A percentile compares a stretch with the other conserved stretches of the same genome.
Conservation (phyloP, 2,888 invertebrate species). For the Polietes domitor region DNA sequence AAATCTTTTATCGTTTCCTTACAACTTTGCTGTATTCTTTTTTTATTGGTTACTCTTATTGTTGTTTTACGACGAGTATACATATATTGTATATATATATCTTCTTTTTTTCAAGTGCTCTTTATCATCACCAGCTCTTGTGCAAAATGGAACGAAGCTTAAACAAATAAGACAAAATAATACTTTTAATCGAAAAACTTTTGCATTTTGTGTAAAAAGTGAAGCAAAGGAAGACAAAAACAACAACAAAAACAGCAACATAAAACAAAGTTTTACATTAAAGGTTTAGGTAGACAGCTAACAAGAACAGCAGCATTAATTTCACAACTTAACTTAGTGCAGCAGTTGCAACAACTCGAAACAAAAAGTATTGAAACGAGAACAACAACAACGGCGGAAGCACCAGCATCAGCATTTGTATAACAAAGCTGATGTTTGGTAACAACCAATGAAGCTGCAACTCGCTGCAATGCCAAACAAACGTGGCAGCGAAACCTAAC, state of each 20-base stretch:
- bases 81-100: not conserved
- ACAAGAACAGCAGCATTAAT: slow-evolving; percentile 7
- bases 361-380: not conserved
- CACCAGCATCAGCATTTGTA: not conserved
- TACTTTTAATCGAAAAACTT: slow-evolving; percentile 68
- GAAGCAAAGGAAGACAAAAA: slow-evolving; percentile 4
- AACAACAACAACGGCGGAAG: not conserved
- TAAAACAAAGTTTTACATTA: slow-evolving; percentile 45
- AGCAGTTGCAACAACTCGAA: not conserved
- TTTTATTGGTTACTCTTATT: slow-evolving; percentile 13
- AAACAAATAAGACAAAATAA: slow-evolving; percentile 59
- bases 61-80: no score
- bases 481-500: not conserved
- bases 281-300: slow-evolving; percentile 52
- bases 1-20: not conserved
- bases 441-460: slow-evolving; percentile 51
- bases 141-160: slow-evolving; percentile 57
- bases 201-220: slow-evolving; percentile 51
- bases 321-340: not conserved
- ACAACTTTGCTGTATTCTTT: not conserved
- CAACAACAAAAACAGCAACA: not conserved
- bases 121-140: slow-evolving; percentile 28
- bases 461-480: slow-evolving; percentile 10
- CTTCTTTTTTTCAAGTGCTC: not conserved
- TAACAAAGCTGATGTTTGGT: slow-evolving; percentile 41